Evolutionary conservation across 2,113 vertebrate genomes (phyloP).

Genomic region (Chinchilla lanigera): DNA sequence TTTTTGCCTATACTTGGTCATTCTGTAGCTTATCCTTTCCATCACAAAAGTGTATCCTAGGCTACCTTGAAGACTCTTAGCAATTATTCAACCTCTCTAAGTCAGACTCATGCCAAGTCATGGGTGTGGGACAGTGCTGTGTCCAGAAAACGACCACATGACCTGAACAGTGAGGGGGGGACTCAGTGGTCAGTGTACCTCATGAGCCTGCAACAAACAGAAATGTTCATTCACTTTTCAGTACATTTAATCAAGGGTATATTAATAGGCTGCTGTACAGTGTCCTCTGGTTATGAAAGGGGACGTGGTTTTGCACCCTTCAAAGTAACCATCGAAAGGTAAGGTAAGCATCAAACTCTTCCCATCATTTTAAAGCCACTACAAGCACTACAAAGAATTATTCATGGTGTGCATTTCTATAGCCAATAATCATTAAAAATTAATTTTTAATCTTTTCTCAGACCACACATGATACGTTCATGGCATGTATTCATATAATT

Average conservation of each 20-base stretch:
- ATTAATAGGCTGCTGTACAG: background rate
- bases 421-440: background rate
- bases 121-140: background rate
- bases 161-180: background rate
- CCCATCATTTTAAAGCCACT: background rate
- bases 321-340: background rate
- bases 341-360: background rate
- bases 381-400: background rate
- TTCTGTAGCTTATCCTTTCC: background rate
- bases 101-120: background rate
- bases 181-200: background rate
- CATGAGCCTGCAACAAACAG: background rate
- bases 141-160: background rate
- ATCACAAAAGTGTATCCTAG: background rate
- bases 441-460: background rate
- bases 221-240: constrained; percentile 22
- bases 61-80: background rate
- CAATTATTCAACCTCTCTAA: background rate
- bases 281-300: background rate
- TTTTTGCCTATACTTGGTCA: background rate
- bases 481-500: background rate
- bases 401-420: background rate
- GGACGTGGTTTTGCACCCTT: background rate
- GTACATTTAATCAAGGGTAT: background rate
- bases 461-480: background rate